Base-by-base conservation (phyloP, 1,140 invertebrate species). In the Drosophila persimilis region DNA sequence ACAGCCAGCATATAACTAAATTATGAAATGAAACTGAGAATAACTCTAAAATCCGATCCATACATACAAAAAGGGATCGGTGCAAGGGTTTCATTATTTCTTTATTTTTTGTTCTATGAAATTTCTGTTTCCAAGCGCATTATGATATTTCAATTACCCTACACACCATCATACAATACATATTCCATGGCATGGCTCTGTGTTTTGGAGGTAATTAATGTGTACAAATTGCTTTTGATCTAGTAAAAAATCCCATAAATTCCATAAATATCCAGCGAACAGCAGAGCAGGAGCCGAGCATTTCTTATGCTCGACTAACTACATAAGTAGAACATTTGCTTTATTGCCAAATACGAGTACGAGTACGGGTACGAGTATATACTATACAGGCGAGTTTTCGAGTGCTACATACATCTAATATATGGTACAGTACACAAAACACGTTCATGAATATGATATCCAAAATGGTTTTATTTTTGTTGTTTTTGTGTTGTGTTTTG, bases 211-310 rank as follows among this genome's bases (percentile, higher is more conserved):
- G 41, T 43, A 64, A 73, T 73, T 71, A 71, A 71, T 45, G 71
- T 64, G 53, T 64, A 63, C 59, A 64, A 64, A 73, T 73, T 58
- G 71, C 60, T 53, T 64, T 57, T 73, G 71, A 73, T 73, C 59
- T 65, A 45, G 31, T 56, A 64, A 41, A 48, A 48, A 53, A 57
- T 60, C 56, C 45, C 39, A 47, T 54, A 39, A 61, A 54, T 64
- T 73, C 53, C 60, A 54, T 57, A 73, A 64, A 73, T 52, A 73
- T 31, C 45, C 61, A 41, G 17, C 1, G 4, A 39, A 9, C 13
- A 31, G 29, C 41, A 31, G 11, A 20, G 7, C 43, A 4, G 29
- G 47, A 39, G 22, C 1, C 11, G 39, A 24, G 15, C 41, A 53
- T 55, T 43, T 56, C 31, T 57, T 58, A 62, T 73, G 71, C 67